Evolutionary conservation across 2,113 vertebrate species (phyloP), one percentile per base, ranked within the genome.

Genomic region (Pongo abelii): DNA sequence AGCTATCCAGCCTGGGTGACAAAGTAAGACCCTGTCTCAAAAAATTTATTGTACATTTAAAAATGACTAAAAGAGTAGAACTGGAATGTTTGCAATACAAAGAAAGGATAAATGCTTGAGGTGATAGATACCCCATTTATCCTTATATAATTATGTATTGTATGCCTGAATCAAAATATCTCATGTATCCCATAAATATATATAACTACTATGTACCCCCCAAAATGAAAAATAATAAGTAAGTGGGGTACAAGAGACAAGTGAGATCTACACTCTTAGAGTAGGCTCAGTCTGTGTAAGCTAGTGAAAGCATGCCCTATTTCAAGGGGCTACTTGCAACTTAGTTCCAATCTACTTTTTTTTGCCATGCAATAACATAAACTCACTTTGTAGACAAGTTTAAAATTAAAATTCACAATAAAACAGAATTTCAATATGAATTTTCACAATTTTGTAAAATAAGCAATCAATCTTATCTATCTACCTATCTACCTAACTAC

Each of bases 211-310:
- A 64, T 64, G 61, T 64, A 6, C 61, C 27, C 27, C 61, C 61
- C 27, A 64, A 64, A 64, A 64, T 64, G 30, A 30, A 64, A 64
- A 64, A 13, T 20, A 75, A 55, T 20, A 75, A 64, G 40, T 32
- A 69, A n/a, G 1, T 38, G 23, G 11, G 23, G 52, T 22, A n/a
- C 8, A 83, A 52, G 8, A 35, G 12, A 4, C 5, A 61, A 43
- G 50, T 6, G 0, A 6, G 27, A 75, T 10, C 5, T 22, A 69
- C 30, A 18, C n/a, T 55, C 13, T 59, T 23, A 38, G 27, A 12
- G 17, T 6, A 25, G 0, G 1, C 1, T 5, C 4, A 2, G 23
- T 55, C 10, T 7, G 1, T 30, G 3, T 70, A 13, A 35, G 14
- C 78, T 69, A 35, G 61, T 46, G 22, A 52, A 50, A 22, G 8